Base-by-base conservation (phyloP, 2,797 vertebrate species). In the Columba guinea region DNA sequence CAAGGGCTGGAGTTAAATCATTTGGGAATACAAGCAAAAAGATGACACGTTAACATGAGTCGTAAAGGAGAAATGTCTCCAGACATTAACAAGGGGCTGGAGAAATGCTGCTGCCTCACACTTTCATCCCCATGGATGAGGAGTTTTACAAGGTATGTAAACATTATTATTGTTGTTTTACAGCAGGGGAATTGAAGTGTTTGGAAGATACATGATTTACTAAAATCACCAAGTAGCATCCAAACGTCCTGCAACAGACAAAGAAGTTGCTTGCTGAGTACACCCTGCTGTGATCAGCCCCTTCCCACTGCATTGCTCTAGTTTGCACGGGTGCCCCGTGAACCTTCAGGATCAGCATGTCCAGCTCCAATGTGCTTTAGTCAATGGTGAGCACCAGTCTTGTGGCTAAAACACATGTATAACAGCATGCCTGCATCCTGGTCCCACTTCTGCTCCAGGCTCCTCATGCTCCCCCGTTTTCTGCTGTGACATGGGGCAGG, bases 251-350 rank as follows among this genome's bases (percentile, higher is more conserved):
- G 46, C 39, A 7, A 28, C 58, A 35, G 41, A 16, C 3, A n/a
- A 34, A 35, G 0, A 46, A 51, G 39, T 3, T 41, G 34, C 30
- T 35, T 39, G 75, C 70, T 16, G 37, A 5, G 19, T 1, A 4
- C 20, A 8, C 37, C 48, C 15, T 14, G 28, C 41, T 3, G 2
- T 4, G 26, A 20, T 5, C 55, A 23, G 3, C 21, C 30, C 35
- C 46, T 15, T 6, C 26, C 63, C 3, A 11, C 0, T 0, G 21
- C 73, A 34, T 15, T 1, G 0, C 8, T 24, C 41, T 8, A 9
- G 11, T 17, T 20, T 24, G 19, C 51, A 4, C 0, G 7, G 10
- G 26, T 35, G 16, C 49, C 46, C 23, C 20, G 1, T 0, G 8
- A 24, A 2, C 46, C 19, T 27, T 23, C 60, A 53, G 70, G 27